phyloP scores from a whole-genome alignment of 2,797 vertebrate species.

The Scarus forsteni region DNA sequence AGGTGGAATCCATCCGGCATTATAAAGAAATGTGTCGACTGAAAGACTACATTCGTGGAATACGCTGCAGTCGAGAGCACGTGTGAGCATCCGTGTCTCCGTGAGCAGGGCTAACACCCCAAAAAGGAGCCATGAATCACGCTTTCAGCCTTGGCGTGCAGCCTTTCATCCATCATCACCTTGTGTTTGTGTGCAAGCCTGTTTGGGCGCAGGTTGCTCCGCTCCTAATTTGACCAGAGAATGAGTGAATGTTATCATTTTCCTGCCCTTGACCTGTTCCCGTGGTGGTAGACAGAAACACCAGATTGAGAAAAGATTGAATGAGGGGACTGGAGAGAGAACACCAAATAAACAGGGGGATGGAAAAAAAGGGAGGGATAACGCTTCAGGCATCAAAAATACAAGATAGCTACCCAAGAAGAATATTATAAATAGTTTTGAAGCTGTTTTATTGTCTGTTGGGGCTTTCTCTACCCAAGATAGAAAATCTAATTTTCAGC shows the following conservation, averaged over 20 bases:
- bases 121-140: conserved; percentile 72
- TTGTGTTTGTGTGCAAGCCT: conserved; percentile 31
- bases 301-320: conserved; percentile 69
- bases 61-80: conserved; percentile 25
- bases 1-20: conserved; percentile 71
- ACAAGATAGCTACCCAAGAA: conserved; percentile 26
- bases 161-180: conserved; percentile 71
- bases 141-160: conserved; percentile 61
- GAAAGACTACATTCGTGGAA: conserved; percentile 61
- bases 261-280: conserved; percentile 78
- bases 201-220: conserved; percentile 38
- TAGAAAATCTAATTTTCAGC: conserved; percentile 61
- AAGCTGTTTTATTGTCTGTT: conserved; percentile 43
- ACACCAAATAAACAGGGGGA: conserved; percentile 55
- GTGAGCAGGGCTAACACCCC: conserved; percentile 52
- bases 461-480: conserved; percentile 36
- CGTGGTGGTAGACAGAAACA: conserved; percentile 48
- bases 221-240: conserved; percentile 71
- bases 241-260: conserved; percentile 81
- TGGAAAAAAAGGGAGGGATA: conserved; percentile 6
- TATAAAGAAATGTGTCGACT: conserved; percentile 65
- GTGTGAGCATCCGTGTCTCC: conserved; percentile 2
- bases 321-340: conserved; percentile 43
- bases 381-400: conserved; percentile 39
- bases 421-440: conserved; percentile 57